A percentile compares a stretch with the other conserved stretches of the same genome.
Evolutionary conservation across 2,888 invertebrate genomes (phyloP).

Genomic region (Caenorhabditis afra): DNA sequence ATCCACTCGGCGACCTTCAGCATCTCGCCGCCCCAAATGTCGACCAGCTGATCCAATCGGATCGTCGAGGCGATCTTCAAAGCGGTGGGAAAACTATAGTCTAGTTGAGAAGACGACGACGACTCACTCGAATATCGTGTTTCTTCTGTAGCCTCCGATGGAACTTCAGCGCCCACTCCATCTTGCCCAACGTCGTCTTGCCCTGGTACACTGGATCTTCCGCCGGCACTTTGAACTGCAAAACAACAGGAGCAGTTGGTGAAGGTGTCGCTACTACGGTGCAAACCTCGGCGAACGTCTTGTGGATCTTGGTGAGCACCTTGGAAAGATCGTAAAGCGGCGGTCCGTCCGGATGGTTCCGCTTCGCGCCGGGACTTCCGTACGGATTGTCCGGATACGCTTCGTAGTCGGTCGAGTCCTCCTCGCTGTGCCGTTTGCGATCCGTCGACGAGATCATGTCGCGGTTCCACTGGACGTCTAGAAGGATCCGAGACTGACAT

Average conservation of each 20-base stretch:
- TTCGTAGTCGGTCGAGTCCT: conserved; percentile 29
- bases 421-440: conserved; percentile 35
- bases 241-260: not conserved
- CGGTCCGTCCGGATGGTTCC: conserved; percentile 18
- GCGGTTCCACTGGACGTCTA: conserved; percentile 66
- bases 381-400: conserved; percentile 1
- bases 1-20: conserved; percentile 57
- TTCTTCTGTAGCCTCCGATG: conserved; percentile 38
- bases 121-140: conserved; percentile 32
- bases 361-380: conserved; percentile 33
- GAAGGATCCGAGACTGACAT: not conserved
- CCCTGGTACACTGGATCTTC: conserved; percentile 34
- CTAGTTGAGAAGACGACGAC: too few relatives aligned
- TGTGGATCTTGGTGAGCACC: conserved; percentile 33
- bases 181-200: conserved; percentile 33
- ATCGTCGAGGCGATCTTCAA: conserved; percentile 25
- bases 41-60: conserved; percentile 37
- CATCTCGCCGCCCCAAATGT: conserved; percentile 52
- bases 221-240: conserved; percentile 42
- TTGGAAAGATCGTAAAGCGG: conserved; percentile 46
- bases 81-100: not conserved
- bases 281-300: conserved; percentile 38
- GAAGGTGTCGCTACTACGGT: not conserved
- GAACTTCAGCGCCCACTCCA: conserved; percentile 54
- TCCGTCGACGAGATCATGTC: conserved; percentile 53